phyloP scores from a whole-genome alignment of 2,888 invertebrate species.

The Hypomecis atomaria region DNA sequence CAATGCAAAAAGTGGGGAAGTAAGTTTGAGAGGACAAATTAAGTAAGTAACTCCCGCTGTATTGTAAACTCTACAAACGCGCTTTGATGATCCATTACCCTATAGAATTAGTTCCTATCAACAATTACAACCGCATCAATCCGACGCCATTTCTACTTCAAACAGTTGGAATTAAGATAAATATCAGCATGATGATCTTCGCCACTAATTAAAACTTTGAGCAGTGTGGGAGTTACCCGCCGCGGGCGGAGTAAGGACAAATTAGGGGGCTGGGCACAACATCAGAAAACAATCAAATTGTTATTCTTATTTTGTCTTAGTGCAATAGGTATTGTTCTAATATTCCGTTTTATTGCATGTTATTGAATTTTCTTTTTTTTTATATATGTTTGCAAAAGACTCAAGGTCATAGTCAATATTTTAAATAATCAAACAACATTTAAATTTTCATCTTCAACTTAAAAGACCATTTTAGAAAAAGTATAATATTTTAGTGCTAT shows the following conservation, averaged over 20 bases:
- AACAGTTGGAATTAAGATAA: slow-evolving; percentile 47
- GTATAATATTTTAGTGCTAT: too few species aligned
- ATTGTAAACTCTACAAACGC: slow-evolving; percentile 17
- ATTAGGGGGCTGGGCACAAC: not conserved
- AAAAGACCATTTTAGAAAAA: too few species aligned
- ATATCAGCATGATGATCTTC: slow-evolving; percentile 59
- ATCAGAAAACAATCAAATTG: too few species aligned
- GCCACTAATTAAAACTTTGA: slow-evolving; percentile 68
- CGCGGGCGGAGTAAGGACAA: slow-evolving; percentile 6
- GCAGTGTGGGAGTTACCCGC: slow-evolving; percentile 53
- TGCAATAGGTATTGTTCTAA: too few species aligned
- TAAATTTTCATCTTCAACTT: too few species aligned
- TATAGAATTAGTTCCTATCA: slow-evolving; percentile 26
- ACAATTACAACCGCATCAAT: slow-evolving; percentile 32
- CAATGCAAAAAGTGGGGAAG: not conserved
- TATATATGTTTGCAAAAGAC: too few species aligned
- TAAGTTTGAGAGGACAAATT: not conserved
- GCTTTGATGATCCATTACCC: slow-evolving; percentile 8
- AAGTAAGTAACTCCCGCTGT: not conserved
- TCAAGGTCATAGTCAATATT: too few species aligned
- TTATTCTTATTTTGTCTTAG: too few species aligned
- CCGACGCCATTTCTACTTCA: slow-evolving; percentile 34
- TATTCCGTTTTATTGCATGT: too few species aligned
- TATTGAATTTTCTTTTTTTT: not conserved
- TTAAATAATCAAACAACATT: too few species aligned